Evolutionary conservation across 2,797 vertebrate species (phyloP), one percentile per base, ranked within the genome.

Genomic region (Lacerta bilineata): DNA sequence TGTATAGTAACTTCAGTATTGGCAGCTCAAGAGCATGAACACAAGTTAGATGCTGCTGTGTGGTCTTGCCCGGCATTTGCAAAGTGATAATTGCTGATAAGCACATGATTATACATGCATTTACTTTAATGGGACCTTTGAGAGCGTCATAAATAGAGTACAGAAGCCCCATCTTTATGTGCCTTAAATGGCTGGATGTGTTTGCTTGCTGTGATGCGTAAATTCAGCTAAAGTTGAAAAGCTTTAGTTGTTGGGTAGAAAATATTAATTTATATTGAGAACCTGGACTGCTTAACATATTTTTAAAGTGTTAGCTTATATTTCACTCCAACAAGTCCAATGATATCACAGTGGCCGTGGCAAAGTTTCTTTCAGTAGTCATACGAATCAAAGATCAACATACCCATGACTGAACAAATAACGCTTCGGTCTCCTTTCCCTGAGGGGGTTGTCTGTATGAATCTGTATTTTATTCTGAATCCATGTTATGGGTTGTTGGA

Each of bases 1-100:
- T 91, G 69, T 84, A 10, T 87, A 93, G 79, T 85, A 87, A 90
- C 86, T 89, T 25, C 88, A 85, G 33, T 74, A 1, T 2, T 88
- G 90, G 66, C 86, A 91, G 86, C 89, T 64, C 77, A 83, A 0
- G 85, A 74, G 74, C 86, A 33, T 89, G 88, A 92, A 91, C 86
- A 50, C 66, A 0, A 74, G 33, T 83, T 85, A 85, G 88, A 50
- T 27, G 15, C 25, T 55, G 71, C 55, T 33, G 1, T 72, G 89
- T 86, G 83, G 87, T 91, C 69, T 89, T 89, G 50, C 61, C 74
- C 85, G 87, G 74, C 2, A 61, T 59, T 17, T 80, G 10, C 66
- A 64, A 10, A 9, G 68, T 84, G 87, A 86, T 74, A 82, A 90
- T 80, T 8, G 15, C 0, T 2, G 76, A 50, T 72, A 89, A 88